These are phyloP conservation scores for Hoplodrina ambigua DNA, from an alignment of 2,888 invertebrate genomes.

Conservation along the genomic window DNA sequence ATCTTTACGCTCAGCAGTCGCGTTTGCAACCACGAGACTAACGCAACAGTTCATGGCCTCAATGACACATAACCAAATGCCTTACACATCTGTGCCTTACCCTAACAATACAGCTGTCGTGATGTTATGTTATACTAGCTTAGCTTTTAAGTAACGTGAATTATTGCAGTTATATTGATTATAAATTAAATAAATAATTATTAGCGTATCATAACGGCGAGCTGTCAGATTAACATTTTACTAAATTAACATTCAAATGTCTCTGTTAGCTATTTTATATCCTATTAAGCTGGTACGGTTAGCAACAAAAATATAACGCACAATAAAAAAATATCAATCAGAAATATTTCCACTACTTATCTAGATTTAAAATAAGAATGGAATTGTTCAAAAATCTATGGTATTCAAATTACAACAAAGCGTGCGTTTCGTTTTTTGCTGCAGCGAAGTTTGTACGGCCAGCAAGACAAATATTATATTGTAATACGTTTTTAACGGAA, in stretches of 20 bases:
- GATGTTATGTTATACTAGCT: not conserved
- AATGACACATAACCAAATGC: not conserved
- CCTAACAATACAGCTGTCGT: not conserved
- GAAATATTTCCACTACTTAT: conserved; percentile 10
- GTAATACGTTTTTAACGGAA: conserved; percentile 48
- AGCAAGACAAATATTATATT: conserved; percentile 54
- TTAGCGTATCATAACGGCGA: conserved; percentile 49
- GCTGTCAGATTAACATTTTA: conserved; percentile 58
- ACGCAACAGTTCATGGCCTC: no score
- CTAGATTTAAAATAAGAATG: conserved; percentile 45
- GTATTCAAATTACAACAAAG: conserved; percentile 47
- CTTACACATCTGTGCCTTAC: not conserved
- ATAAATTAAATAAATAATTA: conserved; percentile 50
- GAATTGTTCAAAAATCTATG: conserved; percentile 31
- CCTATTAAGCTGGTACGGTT: conserved; percentile 48
- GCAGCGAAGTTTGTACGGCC: conserved; percentile 26
- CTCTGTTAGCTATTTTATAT: conserved; percentile 57
- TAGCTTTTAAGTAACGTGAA: conserved; percentile 16
- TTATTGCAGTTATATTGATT: conserved; percentile 31
- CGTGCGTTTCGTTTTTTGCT: conserved; percentile 34
- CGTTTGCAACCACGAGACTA: no score
- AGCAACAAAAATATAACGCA: conserved; percentile 28
- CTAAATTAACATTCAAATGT: conserved; percentile 53
- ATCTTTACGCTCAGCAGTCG: no score
- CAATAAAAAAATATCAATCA: not conserved